A percentile compares a stretch with the other conserved stretches of the same genome.
These are phyloP conservation scores for Desoria tigrina DNA, from an alignment of 2,888 invertebrate species.

Conservation along the genomic window DNA sequence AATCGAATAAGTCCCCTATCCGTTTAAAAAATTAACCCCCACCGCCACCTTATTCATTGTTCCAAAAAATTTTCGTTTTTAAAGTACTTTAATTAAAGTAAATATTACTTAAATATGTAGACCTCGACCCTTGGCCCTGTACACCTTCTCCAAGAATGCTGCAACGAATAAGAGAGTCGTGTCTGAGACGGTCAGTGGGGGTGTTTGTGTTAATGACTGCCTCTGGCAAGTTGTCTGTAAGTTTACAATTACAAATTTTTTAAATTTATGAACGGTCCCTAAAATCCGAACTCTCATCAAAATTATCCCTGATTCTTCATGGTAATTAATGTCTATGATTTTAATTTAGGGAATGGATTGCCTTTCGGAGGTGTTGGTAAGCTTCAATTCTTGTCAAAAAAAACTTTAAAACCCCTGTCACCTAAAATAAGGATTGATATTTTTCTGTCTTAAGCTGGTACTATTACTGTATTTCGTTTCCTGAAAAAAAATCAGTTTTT, in stretches of 20 bases:
- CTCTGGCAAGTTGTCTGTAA: conserved; percentile 68
- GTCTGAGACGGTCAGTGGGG: conserved; percentile 75
- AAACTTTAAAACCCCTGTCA: background rate
- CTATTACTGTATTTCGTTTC: too few species aligned
- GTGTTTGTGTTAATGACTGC: conserved; percentile 80
- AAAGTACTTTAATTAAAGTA: too few species aligned
- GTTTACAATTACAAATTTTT: background rate
- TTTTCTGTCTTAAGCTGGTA: too few species aligned
- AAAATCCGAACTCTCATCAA: background rate
- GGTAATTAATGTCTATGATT: background rate
- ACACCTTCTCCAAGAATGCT: conserved; percentile 74
- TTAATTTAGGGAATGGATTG: conserved; percentile 33
- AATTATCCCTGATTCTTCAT: too few species aligned
- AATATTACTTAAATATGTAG: conserved; percentile 58
- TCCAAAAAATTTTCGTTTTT: too few species aligned
- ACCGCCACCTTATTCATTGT: too few species aligned
- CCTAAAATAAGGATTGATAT: too few species aligned
- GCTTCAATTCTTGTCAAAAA: background rate
- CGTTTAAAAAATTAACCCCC: too few species aligned
- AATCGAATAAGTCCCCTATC: too few species aligned
- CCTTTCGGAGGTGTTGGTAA: conserved; percentile 39
- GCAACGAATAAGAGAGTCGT: conserved; percentile 65
- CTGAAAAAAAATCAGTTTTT: too few species aligned
- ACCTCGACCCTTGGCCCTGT: conserved; percentile 86
- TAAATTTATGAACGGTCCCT: background rate